A percentile compares a stretch with the other conserved stretches of the same genome.
Conservation (phyloP, 2,797 vertebrate species). For the Xyrichtys novacula region DNA sequence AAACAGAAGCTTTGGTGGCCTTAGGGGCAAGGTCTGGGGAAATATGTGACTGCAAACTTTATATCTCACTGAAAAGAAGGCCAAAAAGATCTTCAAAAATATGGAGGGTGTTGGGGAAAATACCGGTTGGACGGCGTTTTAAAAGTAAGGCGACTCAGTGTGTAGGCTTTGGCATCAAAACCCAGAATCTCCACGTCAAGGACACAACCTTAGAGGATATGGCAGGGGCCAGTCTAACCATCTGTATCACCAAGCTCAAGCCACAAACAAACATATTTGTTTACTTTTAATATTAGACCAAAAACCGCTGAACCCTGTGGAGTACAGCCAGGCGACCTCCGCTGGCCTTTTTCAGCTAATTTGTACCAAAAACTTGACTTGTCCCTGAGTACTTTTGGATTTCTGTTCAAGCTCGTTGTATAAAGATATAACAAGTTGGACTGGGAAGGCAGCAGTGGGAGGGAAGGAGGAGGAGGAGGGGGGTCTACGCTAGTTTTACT, state of each 20-base stretch:
- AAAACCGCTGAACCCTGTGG: slow-evolving; percentile 52
- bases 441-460: slow-evolving; percentile 24
- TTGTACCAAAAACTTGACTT: slow-evolving; percentile 51
- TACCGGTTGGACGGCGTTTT: slow-evolving; percentile 59
- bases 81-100: slow-evolving; percentile 28
- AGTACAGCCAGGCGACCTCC: slow-evolving; percentile 58
- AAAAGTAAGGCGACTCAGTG: slow-evolving; percentile 65
- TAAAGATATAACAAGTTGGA: slow-evolving; percentile 67
- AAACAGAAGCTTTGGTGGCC: slow-evolving; percentile 31
- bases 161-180: slow-evolving; percentile 71
- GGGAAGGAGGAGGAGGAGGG: slow-evolving; percentile 10
- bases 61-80: slow-evolving; percentile 35
- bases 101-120: background rate
- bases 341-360: slow-evolving; percentile 46
- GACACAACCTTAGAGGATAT: slow-evolving; percentile 72
- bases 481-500: slow-evolving; percentile 61
- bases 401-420: slow-evolving; percentile 51
- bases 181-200: slow-evolving; percentile 70
- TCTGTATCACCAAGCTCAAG: slow-evolving; percentile 61
- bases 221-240: slow-evolving; percentile 69
- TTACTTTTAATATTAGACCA: slow-evolving; percentile 61
- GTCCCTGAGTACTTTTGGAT: slow-evolving; percentile 44
- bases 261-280: slow-evolving; percentile 61
- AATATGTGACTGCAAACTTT: slow-evolving; percentile 19
- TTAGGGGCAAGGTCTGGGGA: slow-evolving; percentile 4